Base-by-base conservation (phyloP, 2,888 invertebrate genomes). In the Omphaloscelis lunosa region DNA sequence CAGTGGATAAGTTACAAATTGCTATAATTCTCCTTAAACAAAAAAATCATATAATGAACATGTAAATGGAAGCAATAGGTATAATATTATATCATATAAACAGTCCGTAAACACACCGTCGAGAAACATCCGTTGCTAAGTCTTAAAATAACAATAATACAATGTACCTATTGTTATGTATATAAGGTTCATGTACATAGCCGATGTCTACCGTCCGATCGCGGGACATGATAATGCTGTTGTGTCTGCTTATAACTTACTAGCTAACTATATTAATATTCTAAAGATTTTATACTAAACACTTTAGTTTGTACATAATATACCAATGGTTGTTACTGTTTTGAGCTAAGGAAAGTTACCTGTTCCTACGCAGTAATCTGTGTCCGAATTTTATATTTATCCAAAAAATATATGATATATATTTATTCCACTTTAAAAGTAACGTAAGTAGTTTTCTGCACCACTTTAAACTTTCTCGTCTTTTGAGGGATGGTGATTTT, bases 41-140 rank as follows among this genome's bases (percentile, higher is more conserved):
- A n/a, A 29, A 62, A 51, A 56, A 5, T 0, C 4, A 48, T 23
- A 34, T 48, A 27, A 41, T 45, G 4, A 56, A 45, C 17, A 20
- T 20, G 17, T 58, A 29, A 58, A 58, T 45, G 15, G 58, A 53
- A n/a, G 51, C 34, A 39, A 29, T 53, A n/a, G 20, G 51, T 8
- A 79, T 27, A 12, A 20, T 39, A 76, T 45, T 48, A 58, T 27
- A 63, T 29, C 5, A 27, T n/a, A 51, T n/a, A 63, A 41, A 59
- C 51, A 59, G 23, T 15, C n/a, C 8, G 48, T 61, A 58, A 70
- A 70, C 58, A 82, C 7, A 58, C 27, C 15, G 17, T 15, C 41
- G 56, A 27, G 29, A 56, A 77, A 56, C 78, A 77, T 61, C 83
- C 61, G 83, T 77, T 66, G 70, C 83, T 62, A 77, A 69, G 56